phyloP scores from a whole-genome alignment of 2,113 vertebrate species.

The Heliornis fulica region DNA sequence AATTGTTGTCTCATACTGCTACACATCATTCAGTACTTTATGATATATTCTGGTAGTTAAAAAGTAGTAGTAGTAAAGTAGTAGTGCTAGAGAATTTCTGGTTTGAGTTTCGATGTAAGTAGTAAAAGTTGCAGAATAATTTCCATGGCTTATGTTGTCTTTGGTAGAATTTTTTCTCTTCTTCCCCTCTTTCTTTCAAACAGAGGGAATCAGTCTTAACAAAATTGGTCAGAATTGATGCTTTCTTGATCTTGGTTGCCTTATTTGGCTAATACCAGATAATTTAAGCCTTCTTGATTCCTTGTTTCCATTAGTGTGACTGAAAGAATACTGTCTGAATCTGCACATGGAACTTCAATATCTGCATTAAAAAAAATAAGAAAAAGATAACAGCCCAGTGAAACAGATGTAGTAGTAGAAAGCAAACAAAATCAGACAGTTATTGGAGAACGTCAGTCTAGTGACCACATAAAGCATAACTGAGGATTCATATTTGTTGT shows the following conservation, averaged over 20 bases:
- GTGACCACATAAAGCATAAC: not conserved
- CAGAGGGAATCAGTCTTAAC: not conserved
- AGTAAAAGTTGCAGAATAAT: not conserved
- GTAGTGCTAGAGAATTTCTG: not conserved
- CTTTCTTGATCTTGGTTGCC: not conserved
- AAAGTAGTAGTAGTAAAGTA: too few species aligned
- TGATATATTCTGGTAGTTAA: not conserved
- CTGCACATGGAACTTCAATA: not conserved
- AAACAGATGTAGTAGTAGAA: not conserved
- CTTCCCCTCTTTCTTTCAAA: not conserved
- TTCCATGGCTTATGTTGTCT: slow-evolving; percentile 38
- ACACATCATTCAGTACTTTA: not conserved
- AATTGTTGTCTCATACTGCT: not conserved
- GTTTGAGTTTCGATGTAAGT: too few species aligned
- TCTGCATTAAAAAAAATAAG: slow-evolving; percentile 16
- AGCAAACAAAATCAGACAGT: not conserved
- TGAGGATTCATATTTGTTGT: not conserved
- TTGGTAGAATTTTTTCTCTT: slow-evolving; percentile 32
- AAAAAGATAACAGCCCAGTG: not conserved
- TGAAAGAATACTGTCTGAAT: slow-evolving; percentile 18
- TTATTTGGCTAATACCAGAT: slow-evolving; percentile 67
- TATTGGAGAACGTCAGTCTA: not conserved
- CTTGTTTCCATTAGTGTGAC: slow-evolving; percentile 51
- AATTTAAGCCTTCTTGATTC: slow-evolving; percentile 73
- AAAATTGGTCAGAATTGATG: slow-evolving; percentile 17